phyloP scores from a whole-genome alignment of 2,797 vertebrate genomes.

The Antrozous pallidus region DNA sequence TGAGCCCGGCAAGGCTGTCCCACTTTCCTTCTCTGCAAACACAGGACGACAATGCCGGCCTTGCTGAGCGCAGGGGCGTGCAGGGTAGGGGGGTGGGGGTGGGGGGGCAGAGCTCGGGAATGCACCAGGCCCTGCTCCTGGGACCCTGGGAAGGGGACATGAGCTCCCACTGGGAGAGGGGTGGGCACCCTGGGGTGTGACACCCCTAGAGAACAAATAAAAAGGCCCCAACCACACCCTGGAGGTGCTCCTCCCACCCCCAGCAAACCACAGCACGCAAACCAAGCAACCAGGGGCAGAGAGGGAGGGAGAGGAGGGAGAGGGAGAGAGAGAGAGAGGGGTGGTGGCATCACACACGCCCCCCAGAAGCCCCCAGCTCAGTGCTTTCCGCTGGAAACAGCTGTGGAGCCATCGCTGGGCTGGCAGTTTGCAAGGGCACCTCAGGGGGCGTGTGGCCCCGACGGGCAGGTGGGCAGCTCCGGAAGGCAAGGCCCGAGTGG shows the following conservation, averaged over 20 bases:
- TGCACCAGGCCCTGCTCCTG: rapidly evolving
- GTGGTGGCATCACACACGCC: neutral
- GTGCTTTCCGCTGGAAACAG: neutral
- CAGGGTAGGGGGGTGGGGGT: neutral
- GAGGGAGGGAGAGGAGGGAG: neutral
- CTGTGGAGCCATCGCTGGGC: rapidly evolving
- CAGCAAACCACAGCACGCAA: neutral
- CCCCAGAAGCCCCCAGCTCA: too few species aligned
- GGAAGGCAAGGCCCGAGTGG: neutral
- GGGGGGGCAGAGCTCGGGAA: neutral
- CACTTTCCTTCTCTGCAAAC: neutral
- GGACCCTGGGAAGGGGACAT: rapidly evolving
- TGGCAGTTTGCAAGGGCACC: neutral
- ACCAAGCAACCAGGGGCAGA: neutral
- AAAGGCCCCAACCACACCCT: rapidly evolving
- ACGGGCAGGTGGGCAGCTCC: neutral
- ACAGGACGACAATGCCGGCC: neutral
- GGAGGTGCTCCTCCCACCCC: neutral
- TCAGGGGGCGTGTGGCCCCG: too few species aligned
- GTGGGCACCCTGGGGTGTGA: neutral
- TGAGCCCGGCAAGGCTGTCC: neutral
- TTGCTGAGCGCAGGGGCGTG: neutral
- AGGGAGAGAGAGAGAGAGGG: too few species aligned
- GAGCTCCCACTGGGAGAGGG: neutral
- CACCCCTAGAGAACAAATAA: neutral